Conservation (phyloP, 2,113 vertebrate genomes). For the Gnathochromis pfefferi region DNA sequence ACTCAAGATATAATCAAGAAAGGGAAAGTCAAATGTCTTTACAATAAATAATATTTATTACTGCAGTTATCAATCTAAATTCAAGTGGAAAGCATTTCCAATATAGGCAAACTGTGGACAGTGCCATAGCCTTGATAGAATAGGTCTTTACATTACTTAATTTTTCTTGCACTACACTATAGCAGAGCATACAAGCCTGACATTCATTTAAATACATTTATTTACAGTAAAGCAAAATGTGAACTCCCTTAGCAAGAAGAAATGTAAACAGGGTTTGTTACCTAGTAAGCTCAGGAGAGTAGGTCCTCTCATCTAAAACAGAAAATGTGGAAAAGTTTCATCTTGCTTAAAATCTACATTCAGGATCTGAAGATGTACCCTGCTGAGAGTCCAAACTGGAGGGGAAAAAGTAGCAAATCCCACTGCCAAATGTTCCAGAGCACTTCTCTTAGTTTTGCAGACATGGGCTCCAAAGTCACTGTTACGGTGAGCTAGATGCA, state of each 20-base stretch:
- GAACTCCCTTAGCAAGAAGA: slow-evolving; percentile 29
- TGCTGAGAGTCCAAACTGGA: slow-evolving; percentile 12
- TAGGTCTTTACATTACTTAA: background rate
- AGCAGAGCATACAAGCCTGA: slow-evolving; percentile 39
- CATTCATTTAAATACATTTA: slow-evolving; percentile 40
- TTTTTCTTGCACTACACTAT: slow-evolving; percentile 37
- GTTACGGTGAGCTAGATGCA: background rate
- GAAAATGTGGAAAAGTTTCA: slow-evolving; percentile 3
- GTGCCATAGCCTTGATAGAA: background rate
- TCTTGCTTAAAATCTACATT: slow-evolving; percentile 48
- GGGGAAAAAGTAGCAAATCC: slow-evolving; percentile 7
- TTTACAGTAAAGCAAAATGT: slow-evolving; percentile 45
- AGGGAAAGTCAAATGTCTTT: background rate
- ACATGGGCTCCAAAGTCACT: background rate
- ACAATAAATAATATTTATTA: slow-evolving; percentile 60
- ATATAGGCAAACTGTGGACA: background rate
- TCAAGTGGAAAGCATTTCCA: slow-evolving; percentile 32
- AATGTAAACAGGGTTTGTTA: slow-evolving; percentile 56
- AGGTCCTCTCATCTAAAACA: background rate
- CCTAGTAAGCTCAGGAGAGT: slow-evolving; percentile 12
- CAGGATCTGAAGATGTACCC: slow-evolving; percentile 32
- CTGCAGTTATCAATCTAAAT: slow-evolving; percentile 23
- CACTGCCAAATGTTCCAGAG: background rate
- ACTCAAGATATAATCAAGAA: background rate
- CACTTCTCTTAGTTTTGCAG: background rate